Evolutionary conservation across 2,113 vertebrate species (phyloP), one percentile per base, ranked within the genome.

Genomic region (Holacanthus passer): DNA sequence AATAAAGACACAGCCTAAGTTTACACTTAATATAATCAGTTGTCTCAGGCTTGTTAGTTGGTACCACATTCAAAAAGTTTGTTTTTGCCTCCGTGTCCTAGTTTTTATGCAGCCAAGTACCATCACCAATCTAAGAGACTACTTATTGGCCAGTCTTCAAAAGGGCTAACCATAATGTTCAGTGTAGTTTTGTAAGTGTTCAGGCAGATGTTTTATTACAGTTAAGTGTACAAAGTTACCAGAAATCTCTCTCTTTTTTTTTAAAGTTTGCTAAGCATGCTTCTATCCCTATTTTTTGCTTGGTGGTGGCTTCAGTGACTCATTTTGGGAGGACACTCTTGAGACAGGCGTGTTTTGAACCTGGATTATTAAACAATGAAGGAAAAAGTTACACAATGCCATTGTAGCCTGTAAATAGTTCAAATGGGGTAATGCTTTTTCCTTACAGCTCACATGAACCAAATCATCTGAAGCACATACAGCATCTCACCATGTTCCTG

Each of bases 101-200:
- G 24, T 6, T 64, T 32, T 56, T 53, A 31, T 55, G 10, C 20
- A 70, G 65, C 16, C 8, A n/a, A 20, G 41, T 58, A 58, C 52
- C 4, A 79, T 14, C n/a, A 35, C 17, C 29, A 17, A 47, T 63
- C 47, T 24, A 29, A 35, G 35, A 41, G 27, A 29, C 41, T 48
- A 65, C 22, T 64, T 22, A 10, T 39, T 39, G 35, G 24, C 37
- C 37, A 43, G 74, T 68, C 43, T 62, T 62, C 22, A 62, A 79
- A 86, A 82, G 72, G 78, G 83, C 73, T 76, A 60, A 76, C 41
- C 14, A 41, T 45, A 60, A 58, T 83, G 52, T 72, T 24, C 7
- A 32, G 24, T 62, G 56, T 37, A 47, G 41, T n/a, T 52, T 72
- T 77, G 12, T 24, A 77, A 16, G 20, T 32, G 22, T 65, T 56